Base-by-base conservation (phyloP, 2,888 invertebrate species). In the Incurvaria masculella region DNA sequence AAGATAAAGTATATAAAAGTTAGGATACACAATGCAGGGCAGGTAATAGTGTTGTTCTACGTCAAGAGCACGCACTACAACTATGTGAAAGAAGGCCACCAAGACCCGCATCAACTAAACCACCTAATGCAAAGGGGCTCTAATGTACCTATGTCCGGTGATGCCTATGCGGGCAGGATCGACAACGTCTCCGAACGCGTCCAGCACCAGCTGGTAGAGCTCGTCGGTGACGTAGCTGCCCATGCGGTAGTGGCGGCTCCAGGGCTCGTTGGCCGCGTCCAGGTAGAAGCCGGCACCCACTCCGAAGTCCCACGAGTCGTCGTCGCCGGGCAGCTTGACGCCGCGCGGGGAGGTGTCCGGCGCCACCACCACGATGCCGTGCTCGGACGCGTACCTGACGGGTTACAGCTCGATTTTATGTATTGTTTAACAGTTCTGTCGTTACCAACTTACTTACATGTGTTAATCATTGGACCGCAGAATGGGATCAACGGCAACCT, bases 281-380 rank as follows among this genome's bases (percentile, higher is more conserved):
- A 99, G 79, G 68, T 99, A 99, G 69, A 97, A 97, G 1, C 97
- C 95, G 52, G 98, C 98, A 5, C 92, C 92, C 10, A 88, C 87
- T 21, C 99, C 99, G 73, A 99, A 95, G 70, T 97, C 97, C 85
- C 91, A 97, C 17, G 84, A 80, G 27, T 94, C 95, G 63, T 93
- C 89, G 72, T 98, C 94, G 0, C 96, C 97, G 16, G 90, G 86
- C 49, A 99, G 84, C 58, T 92, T 89, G 11, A 91, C 82, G 5
- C 91, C 93, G 59, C 97, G 82, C 1, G 98, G 98, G 56, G 97
- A 97, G 0, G 98, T 99, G 63, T 99, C 99, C 0, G 98, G 97
- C 51, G 89, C 90, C 2, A 99, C 91, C 46, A 99, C 83, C 53
- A 94, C 85, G 2, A 99, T 72, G 0, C 90, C 90, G 62, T 91